phyloP scores from a whole-genome alignment of 2,888 invertebrate species.

The Pseudeuparius sepicola region DNA sequence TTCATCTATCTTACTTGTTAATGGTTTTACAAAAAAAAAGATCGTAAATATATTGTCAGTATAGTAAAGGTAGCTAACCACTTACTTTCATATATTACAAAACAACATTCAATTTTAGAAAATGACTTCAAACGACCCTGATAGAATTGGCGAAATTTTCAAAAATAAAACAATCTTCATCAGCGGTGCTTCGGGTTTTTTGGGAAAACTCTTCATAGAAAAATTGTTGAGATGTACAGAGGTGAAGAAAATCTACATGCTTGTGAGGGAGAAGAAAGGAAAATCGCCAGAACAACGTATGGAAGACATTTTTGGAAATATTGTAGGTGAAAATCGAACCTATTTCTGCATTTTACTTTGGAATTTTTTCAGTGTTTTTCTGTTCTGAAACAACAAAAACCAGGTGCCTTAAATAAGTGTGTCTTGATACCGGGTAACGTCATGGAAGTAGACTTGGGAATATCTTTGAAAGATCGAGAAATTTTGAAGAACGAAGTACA shows the following conservation, averaged over 20 bases:
- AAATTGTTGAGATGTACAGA: conserved; percentile 38
- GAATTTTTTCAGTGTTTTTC: conserved; percentile 61
- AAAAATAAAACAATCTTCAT: conserved; percentile 36
- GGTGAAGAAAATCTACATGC: conserved; percentile 36
- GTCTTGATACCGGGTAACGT: conserved; percentile 45
- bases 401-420: conserved; percentile 45
- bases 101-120: too few species aligned
- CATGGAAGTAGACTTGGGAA: conserved; percentile 37
- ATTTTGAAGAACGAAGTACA: conserved; percentile 44
- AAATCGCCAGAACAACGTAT: conserved; percentile 34
- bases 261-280: conserved; percentile 37
- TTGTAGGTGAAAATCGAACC: conserved; percentile 23
- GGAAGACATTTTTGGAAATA: conserved; percentile 33
- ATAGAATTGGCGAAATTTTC: conserved; percentile 26
- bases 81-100: too few species aligned
- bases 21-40: too few species aligned
- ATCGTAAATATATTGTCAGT: too few species aligned
- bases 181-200: conserved; percentile 39
- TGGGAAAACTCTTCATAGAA: conserved; percentile 41
- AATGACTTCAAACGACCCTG: conserved; percentile 16
- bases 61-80: too few species aligned
- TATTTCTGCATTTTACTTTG: background rate
- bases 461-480: conserved; percentile 40
- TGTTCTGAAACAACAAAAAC: conserved; percentile 49
- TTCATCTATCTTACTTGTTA: too few species aligned